A percentile compares a stretch with the other conserved stretches of the same genome.
Conservation (phyloP, 2,888 invertebrate genomes). For the Cephus runcator region DNA sequence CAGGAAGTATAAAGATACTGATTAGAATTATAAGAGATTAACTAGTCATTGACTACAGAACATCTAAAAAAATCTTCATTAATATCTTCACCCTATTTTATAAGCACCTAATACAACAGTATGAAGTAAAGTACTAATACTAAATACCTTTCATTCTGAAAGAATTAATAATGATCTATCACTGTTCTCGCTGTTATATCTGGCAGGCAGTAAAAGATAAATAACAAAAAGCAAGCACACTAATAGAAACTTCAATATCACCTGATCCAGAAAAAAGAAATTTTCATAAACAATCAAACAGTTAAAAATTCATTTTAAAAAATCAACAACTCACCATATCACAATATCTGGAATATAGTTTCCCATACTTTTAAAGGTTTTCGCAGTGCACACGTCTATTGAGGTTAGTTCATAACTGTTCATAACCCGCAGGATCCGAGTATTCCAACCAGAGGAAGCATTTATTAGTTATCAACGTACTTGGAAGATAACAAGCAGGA, state of each 20-base stretch:
- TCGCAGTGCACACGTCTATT: background rate
- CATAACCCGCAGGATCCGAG: background rate
- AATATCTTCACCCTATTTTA: background rate
- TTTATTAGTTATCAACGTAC: background rate
- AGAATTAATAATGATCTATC: background rate
- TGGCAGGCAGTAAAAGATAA: background rate
- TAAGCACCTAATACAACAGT: background rate
- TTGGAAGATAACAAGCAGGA: background rate
- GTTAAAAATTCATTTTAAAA: constrained; percentile 5
- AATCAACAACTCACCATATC: constrained; percentile 54
- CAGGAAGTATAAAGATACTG: background rate
- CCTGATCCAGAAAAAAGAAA: background rate
- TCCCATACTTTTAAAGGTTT: constrained; percentile 48
- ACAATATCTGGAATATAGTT: constrained; percentile 59
- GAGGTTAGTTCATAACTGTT: background rate
- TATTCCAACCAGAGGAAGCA: background rate
- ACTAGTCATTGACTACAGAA: background rate
- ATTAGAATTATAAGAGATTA: background rate
- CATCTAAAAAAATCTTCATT: background rate
- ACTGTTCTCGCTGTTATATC: background rate
- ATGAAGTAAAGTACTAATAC: background rate
- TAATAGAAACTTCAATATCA: background rate
- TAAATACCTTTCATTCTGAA: background rate
- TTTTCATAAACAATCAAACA: background rate
- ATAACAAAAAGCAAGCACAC: background rate